Evolutionary conservation across 1,140 invertebrate species (phyloP), one percentile per base, ranked within the genome.

Genomic region (Drosophila oshimai): DNA sequence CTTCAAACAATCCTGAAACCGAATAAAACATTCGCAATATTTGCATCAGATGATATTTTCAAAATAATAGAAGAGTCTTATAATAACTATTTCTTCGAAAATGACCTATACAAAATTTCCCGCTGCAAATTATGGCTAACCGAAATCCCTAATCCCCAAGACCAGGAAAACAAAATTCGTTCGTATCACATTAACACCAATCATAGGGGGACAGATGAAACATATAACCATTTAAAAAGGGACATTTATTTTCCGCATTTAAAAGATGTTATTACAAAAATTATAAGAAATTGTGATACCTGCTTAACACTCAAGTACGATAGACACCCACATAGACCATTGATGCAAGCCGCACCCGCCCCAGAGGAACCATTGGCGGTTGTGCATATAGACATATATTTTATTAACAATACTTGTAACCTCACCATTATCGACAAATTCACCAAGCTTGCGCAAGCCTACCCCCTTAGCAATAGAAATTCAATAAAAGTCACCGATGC

Each of bases 131-230:
- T 42, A 42, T 2, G 20, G 39, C 39, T 24, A 42, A 22, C 39
- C n/a, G 20, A 42, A 24, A 24, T 24, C 5, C 22, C 20, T 24
- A 24, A 24, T 42, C 10, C 20, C 20, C 31, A 33, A 1, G 31
- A 33, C n/a, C 31, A 33, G n/a, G 31, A 49, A 13, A 36, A 31
- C n/a, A 6, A 37, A 37, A 39, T 51, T 2, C 34, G 15, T 28
- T 13, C 24, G 0, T 39, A 53, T n/a, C 36, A 53, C 9, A n/a
- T 12, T 12, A 47, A 58, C 12, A 58, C 13, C 4, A 58, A 58
- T 22, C 54, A 58, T 39, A 47, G 42, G n/a, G 54, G 33, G 10
- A 58, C 47, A 9, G 42, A 47, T 29, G 42, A 58, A 22, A 29
- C 33, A 2, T 31, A 22, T 31, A 7, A 41, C 17, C 36, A 60